phyloP scores from a whole-genome alignment of 1,140 invertebrate genomes.

The Caenorhabditis inopinata region DNA sequence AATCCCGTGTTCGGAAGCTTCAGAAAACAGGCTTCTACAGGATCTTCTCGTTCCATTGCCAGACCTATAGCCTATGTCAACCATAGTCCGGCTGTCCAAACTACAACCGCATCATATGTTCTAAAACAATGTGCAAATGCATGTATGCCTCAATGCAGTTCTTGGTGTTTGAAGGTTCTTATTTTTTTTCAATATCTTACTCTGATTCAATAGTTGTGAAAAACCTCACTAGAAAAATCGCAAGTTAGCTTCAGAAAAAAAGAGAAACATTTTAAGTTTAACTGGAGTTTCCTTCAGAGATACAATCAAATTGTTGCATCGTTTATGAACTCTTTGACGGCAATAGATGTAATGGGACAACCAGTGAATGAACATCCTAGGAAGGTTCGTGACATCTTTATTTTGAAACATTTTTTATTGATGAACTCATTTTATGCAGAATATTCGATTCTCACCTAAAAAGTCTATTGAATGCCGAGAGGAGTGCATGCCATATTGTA shows the following conservation, averaged over 20 bases:
- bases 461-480: neutral
- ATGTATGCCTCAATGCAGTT: neutral
- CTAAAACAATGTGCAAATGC: neutral
- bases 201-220: too few relatives aligned
- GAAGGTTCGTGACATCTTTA: neutral
- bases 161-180: neutral
- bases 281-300: neutral
- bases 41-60: neutral
- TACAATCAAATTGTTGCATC: constrained; percentile 10
- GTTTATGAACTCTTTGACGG: neutral
- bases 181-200: too few relatives aligned
- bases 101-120: neutral
- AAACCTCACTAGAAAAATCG: too few relatives aligned
- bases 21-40: neutral
- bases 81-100: neutral
- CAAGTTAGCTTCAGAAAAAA: too few relatives aligned
- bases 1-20: neutral
- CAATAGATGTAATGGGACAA: constrained; percentile 2
- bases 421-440: neutral
- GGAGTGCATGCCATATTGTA: constrained; percentile 19
- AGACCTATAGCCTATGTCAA: neutral
- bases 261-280: too few relatives aligned
- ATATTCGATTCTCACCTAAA: neutral
- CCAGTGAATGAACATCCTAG: neutral
- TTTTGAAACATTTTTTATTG: too few relatives aligned